A percentile compares a stretch with the other conserved stretches of the same genome.
Conservation (phyloP, 2,888 invertebrate genomes). For the Macropis europaea region DNA sequence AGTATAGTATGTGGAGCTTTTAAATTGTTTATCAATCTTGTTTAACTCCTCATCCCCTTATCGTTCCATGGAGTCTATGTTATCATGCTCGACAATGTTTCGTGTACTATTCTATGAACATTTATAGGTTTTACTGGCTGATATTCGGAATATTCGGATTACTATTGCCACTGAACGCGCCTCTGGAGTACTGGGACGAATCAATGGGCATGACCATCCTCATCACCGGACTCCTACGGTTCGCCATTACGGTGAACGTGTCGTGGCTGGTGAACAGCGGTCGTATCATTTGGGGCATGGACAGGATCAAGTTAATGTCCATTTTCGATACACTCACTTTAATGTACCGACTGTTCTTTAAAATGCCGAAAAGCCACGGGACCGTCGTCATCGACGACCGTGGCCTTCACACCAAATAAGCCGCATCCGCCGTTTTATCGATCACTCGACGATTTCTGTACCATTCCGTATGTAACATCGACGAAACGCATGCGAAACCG, state of each 20-base stretch:
- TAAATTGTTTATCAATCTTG: no score
- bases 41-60: no score
- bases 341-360: slow-evolving; percentile 68
- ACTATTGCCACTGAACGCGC: slow-evolving; percentile 87
- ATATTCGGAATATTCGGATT: slow-evolving; percentile 84
- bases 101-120: neutral
- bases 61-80: no score
- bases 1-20: no score
- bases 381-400: slow-evolving; percentile 68
- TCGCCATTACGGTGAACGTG: slow-evolving; percentile 84
- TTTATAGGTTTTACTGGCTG: slow-evolving; percentile 85
- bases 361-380: slow-evolving; percentile 73
- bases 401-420: slow-evolving; percentile 59
- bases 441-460: no score
- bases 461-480: no score
- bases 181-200: slow-evolving; percentile 90
- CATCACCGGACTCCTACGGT: slow-evolving; percentile 86
- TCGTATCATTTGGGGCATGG: slow-evolving; percentile 87
- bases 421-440: no score
- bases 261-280: slow-evolving; percentile 89
- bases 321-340: slow-evolving; percentile 63
- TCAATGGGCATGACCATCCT: slow-evolving; percentile 83
- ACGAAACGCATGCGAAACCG: no score
- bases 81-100: no score
- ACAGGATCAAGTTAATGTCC: slow-evolving; percentile 86